Evolutionary conservation across 2,797 vertebrate species (phyloP).

Genomic region (Rhinogobio ventralis): DNA sequence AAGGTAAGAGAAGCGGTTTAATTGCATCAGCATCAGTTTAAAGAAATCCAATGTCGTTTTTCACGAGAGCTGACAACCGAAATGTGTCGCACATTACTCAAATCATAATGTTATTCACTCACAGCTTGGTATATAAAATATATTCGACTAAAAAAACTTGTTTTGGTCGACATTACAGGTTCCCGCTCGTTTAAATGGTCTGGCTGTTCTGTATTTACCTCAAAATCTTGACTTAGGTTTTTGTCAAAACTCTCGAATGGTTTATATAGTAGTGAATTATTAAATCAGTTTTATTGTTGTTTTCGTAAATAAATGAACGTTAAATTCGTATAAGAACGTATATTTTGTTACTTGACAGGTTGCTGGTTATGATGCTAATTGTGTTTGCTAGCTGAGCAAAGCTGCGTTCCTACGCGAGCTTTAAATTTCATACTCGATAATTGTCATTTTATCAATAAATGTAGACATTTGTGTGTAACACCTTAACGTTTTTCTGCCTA

Average conservation of each 20-base stretch:
- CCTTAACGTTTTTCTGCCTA: background rate
- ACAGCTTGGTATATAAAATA: background rate
- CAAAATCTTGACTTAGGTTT: background rate
- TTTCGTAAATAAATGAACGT: background rate
- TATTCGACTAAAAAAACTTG: background rate
- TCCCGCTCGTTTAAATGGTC: background rate
- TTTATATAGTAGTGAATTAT: background rate
- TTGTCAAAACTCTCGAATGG: background rate
- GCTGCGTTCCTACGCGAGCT: too few relatives aligned
- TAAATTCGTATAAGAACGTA: background rate
- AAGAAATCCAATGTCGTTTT: background rate
- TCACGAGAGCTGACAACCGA: background rate
- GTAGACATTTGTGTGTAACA: background rate
- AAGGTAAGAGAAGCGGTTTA: conserved; percentile 7
- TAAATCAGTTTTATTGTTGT: background rate
- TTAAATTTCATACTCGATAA: background rate
- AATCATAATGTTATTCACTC: background rate
- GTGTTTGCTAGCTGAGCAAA: conserved; percentile 18
- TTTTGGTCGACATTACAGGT: background rate
- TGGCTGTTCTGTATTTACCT: background rate
- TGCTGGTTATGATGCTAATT: conserved; percentile 7
- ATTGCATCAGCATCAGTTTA: background rate
- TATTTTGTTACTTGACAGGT: background rate
- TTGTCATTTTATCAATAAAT: background rate
- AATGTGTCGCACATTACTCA: background rate